Evolutionary conservation across 2,888 invertebrate species (phyloP).

Genomic region (Andricus quercusramuli): DNA sequence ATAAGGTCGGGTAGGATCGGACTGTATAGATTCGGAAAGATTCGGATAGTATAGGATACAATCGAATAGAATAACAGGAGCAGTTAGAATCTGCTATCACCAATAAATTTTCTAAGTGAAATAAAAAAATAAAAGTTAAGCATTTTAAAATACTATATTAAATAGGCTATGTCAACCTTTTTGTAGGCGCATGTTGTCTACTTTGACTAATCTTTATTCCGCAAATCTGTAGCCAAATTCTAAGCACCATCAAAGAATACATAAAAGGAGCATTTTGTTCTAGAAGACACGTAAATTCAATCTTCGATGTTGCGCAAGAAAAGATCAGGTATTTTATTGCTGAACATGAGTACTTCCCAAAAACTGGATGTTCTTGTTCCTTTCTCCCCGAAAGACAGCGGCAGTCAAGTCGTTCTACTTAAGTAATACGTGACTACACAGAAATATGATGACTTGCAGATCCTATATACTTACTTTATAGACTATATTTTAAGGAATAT

Average conservation of each 20-base stretch:
- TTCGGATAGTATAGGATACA: no score
- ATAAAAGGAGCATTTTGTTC: no score
- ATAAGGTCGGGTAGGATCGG: no score
- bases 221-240: neutral
- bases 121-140: no score
- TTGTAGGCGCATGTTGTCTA: no score
- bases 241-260: neutral
- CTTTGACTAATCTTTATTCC: neutral
- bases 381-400: neutral
- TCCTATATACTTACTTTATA: neutral
- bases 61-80: no score
- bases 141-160: no score
- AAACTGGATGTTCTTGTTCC: neutral
- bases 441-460: conserved; percentile 7
- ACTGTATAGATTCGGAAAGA: no score
- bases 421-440: neutral
- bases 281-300: neutral
- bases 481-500: neutral
- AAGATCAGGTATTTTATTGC: neutral
- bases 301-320: neutral
- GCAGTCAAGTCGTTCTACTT: neutral
- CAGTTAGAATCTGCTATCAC: no score
- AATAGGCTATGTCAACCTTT: no score
- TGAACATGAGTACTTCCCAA: neutral
- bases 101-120: no score